phyloP scores from a whole-genome alignment of 2,888 invertebrate genomes.

The Eupithecia pulchellata region DNA sequence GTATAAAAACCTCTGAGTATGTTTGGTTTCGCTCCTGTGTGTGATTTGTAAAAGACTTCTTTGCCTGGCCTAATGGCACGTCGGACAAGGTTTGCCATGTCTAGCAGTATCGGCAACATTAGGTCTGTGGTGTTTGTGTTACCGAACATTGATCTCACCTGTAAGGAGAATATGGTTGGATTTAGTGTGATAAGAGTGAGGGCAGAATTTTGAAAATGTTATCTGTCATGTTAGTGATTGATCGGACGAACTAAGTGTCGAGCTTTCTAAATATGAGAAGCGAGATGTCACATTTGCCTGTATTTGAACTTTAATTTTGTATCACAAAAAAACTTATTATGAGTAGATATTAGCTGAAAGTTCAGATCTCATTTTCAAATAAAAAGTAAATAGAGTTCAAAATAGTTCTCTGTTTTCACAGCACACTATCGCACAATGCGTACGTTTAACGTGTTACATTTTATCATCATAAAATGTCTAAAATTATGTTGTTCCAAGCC shows the following conservation, averaged over 20 bases:
- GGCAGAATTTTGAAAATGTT: background rate
- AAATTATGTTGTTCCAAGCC: slow-evolving; percentile 15
- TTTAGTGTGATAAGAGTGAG: slow-evolving; percentile 13
- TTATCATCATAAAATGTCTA: slow-evolving; percentile 25
- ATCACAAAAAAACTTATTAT: too few relatives aligned
- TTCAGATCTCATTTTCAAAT: background rate
- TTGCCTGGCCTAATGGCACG: slow-evolving; percentile 77
- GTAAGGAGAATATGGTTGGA: slow-evolving; percentile 54
- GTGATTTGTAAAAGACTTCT: slow-evolving; percentile 51
- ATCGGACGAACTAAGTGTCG: background rate
- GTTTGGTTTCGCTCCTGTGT: slow-evolving; percentile 49
- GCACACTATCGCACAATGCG: background rate
- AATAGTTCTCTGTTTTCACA: background rate
- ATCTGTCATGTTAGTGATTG: background rate
- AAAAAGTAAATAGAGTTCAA: background rate
- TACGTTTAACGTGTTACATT: slow-evolving; percentile 6
- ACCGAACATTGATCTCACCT: slow-evolving; percentile 87
- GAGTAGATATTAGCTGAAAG: too few relatives aligned
- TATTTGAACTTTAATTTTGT: too few relatives aligned
- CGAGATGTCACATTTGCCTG: background rate
- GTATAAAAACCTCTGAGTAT: slow-evolving; percentile 65
- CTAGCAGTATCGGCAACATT: slow-evolving; percentile 87
- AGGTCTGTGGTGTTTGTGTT: slow-evolving; percentile 84
- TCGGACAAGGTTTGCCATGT: slow-evolving; percentile 87
- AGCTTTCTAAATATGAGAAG: background rate